These are phyloP conservation scores for Cephus spinipes DNA, from an alignment of 2,888 invertebrate genomes.

Conservation along the genomic window DNA sequence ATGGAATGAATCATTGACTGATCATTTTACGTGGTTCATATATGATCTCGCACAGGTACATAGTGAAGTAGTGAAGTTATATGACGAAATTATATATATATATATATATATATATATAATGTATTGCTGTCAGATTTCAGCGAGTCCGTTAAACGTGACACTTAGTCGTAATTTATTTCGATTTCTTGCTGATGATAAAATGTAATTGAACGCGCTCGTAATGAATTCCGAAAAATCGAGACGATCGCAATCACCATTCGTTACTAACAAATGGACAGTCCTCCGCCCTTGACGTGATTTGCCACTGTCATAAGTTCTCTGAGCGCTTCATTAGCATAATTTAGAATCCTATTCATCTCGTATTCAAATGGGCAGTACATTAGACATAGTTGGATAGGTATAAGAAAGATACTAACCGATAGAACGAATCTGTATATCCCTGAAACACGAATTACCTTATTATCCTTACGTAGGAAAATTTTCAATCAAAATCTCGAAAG, in stretches of 20 bases:
- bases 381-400: neutral
- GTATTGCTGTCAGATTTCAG: neutral
- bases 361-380: neutral
- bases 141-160: neutral
- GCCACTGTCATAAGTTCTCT: constrained; percentile 39
- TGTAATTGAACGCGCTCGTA: neutral
- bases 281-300: constrained; percentile 38
- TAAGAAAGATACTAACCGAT: neutral
- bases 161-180: neutral
- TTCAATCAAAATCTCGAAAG: neutral
- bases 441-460: neutral
- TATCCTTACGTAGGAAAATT: neutral
- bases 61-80: neutral
- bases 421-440: neutral
- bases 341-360: constrained; percentile 4
- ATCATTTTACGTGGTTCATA: neutral
- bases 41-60: neutral
- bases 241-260: constrained; percentile 46
- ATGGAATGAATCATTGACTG: neutral
- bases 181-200: neutral
- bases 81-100: neutral
- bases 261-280: constrained; percentile 24
- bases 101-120: neutral
- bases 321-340: constrained; percentile 50
- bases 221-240: constrained; percentile 19